phyloP scores from a whole-genome alignment of 2,113 vertebrate species.

The Psammodynastes pulverulentus region DNA sequence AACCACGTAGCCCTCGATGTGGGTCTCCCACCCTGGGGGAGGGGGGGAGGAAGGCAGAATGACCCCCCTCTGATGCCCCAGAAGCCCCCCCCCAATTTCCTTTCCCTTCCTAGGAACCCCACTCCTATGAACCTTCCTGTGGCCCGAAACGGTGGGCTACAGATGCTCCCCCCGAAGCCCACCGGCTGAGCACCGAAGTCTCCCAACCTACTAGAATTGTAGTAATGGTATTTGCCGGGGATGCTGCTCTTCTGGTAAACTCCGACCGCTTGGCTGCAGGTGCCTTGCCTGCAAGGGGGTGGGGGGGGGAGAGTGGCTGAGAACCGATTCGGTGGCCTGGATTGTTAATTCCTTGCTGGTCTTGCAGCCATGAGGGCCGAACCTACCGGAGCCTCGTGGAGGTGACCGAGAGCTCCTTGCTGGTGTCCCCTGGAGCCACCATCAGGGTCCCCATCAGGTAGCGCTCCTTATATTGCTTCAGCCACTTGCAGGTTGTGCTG shows the following conservation, averaged over 20 bases:
- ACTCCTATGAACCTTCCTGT: not conserved
- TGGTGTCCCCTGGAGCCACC: conserved; percentile 54
- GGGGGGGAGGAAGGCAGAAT: conserved; percentile 13
- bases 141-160: not conserved
- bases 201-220: conserved; percentile 64
- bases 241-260: conserved; percentile 66
- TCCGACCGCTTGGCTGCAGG: conserved; percentile 49
- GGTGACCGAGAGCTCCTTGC: conserved; percentile 43
- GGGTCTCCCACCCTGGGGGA: conserved; percentile 70
- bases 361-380: not conserved
- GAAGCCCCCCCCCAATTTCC: not conserved
- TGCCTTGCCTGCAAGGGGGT: conserved; percentile 62
- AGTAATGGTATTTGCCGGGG: conserved; percentile 65
- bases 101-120: not conserved
- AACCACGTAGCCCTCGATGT: conserved; percentile 78
- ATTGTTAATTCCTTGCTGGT: not conserved
- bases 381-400: conserved; percentile 68
- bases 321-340: not conserved
- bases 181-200: not conserved
- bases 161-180: not conserved
- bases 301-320: not conserved
- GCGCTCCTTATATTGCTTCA: conserved; percentile 63
- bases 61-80: not conserved
- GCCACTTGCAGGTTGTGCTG: conserved; percentile 71
- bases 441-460: conserved; percentile 73